A percentile compares a stretch with the other conserved stretches of the same genome.
phyloP scores from a whole-genome alignment of 1,140 invertebrate species.

The Diabrotica undecimpunctata region DNA sequence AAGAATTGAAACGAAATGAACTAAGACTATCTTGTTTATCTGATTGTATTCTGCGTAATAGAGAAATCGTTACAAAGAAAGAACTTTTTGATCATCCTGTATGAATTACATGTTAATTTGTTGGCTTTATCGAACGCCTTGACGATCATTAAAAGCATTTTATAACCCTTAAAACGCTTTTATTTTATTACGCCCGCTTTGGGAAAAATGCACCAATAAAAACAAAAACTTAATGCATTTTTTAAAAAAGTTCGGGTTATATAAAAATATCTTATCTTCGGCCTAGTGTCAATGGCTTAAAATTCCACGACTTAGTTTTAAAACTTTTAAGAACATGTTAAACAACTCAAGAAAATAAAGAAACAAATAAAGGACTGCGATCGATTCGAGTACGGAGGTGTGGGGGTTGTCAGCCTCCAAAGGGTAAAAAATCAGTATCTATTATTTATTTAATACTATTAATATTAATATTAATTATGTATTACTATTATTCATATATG shows the following conservation, averaged over 20 bases:
- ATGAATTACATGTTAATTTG: too few relatives aligned
- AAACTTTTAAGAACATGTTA: slow-evolving; percentile 21
- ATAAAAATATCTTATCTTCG: slow-evolving; percentile 17
- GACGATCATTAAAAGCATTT: slow-evolving; percentile 11
- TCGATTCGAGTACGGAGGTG: not conserved
- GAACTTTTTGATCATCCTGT: too few relatives aligned
- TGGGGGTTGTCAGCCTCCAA: too few relatives aligned
- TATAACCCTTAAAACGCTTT: slow-evolving; percentile 14
- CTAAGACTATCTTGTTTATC: too few relatives aligned
- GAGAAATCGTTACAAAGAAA: too few relatives aligned
- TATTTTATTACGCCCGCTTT: slow-evolving; percentile 14
- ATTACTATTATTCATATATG: too few relatives aligned
- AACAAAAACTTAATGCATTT: slow-evolving; percentile 21
- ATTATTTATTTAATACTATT: too few relatives aligned
- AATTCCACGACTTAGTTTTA: slow-evolving; percentile 18
- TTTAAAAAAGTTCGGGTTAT: slow-evolving; percentile 10
- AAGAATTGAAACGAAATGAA: too few relatives aligned
- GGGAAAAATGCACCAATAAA: slow-evolving; percentile 17
- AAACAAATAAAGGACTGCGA: slow-evolving; percentile 18
- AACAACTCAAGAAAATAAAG: slow-evolving; percentile 18
- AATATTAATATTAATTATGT: too few relatives aligned
- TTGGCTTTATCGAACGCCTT: slow-evolving; percentile 7
- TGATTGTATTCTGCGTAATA: too few relatives aligned
- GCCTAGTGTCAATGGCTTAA: slow-evolving; percentile 13
- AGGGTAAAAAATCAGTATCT: too few relatives aligned